phyloP scores from a whole-genome alignment of 1,140 invertebrate genomes.

The Sminthurinus signatus region DNA sequence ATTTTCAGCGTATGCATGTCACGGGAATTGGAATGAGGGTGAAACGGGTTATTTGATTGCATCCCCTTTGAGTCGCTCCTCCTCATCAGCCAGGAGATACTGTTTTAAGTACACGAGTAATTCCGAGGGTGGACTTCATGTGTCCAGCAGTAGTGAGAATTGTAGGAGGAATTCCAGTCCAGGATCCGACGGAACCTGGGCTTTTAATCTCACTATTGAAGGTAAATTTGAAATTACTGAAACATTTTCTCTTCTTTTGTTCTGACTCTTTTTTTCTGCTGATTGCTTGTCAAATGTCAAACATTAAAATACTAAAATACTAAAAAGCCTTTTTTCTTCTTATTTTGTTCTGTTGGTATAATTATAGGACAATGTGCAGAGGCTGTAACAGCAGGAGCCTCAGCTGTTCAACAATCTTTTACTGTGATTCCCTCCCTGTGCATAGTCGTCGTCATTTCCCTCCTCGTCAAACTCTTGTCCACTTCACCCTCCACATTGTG shows the following conservation, averaged over 20 bases:
- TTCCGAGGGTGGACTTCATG: constrained; percentile 45
- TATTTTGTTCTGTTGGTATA: too few relatives aligned
- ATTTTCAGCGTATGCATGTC: constrained; percentile 57
- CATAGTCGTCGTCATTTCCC: constrained; percentile 15
- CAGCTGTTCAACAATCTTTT: constrained; percentile 19
- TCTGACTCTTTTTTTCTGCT: too few relatives aligned
- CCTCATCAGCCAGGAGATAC: constrained; percentile 50
- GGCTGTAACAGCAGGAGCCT: constrained; percentile 25
- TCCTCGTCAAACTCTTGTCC: neutral
- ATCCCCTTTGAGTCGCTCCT: constrained; percentile 50
- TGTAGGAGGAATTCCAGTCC: constrained; percentile 51
- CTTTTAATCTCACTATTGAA: constrained; percentile 53
- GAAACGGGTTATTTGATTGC: constrained; percentile 59
- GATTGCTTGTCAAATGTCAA: too few relatives aligned
- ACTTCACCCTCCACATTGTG: neutral
- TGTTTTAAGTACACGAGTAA: constrained; percentile 56
- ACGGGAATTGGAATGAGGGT: constrained; percentile 61
- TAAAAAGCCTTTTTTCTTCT: too few relatives aligned
- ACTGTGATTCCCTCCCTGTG: constrained; percentile 9
- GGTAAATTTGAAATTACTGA: constrained; percentile 42
- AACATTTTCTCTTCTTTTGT: too few relatives aligned
- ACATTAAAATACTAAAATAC: too few relatives aligned
- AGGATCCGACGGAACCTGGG: constrained; percentile 46
- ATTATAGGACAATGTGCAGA: constrained; percentile 32
- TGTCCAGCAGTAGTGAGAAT: constrained; percentile 52